Conservation (phyloP, 2,113 vertebrate species). For the Hyperoodon ampullatus region DNA sequence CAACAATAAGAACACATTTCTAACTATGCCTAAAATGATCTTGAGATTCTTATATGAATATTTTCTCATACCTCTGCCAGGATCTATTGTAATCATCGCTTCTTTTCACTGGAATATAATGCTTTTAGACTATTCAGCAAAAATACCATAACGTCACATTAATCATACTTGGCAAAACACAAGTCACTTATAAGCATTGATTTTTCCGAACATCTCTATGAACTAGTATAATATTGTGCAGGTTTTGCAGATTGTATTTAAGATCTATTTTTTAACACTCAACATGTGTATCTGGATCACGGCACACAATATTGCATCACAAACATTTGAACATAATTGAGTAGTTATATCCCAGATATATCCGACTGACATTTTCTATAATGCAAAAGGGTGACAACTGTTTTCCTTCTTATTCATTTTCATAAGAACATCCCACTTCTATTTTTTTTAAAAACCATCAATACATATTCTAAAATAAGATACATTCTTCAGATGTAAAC, state of each 20-base stretch:
- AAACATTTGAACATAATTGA: slow-evolving; percentile 56
- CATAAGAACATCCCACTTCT: slow-evolving; percentile 50
- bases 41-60: slow-evolving; percentile 16
- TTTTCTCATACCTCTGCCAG: slow-evolving; percentile 38
- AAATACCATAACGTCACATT: slow-evolving; percentile 52
- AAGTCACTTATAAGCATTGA: slow-evolving; percentile 45
- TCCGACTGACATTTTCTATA: slow-evolving; percentile 52
- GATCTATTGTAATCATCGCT: slow-evolving; percentile 26
- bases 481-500: slow-evolving; percentile 47
- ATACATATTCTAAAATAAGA: slow-evolving; percentile 68
- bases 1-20: not conserved
- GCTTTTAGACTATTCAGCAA: slow-evolving; percentile 59
- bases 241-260: slow-evolving; percentile 63
- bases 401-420: slow-evolving; percentile 34
- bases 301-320: slow-evolving; percentile 44
- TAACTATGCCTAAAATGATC: not conserved
- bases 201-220: slow-evolving; percentile 43
- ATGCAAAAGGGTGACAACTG: slow-evolving; percentile 49
- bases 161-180: slow-evolving; percentile 60
- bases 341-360: slow-evolving; percentile 17
- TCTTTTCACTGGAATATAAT: slow-evolving; percentile 50
- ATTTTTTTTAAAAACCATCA: slow-evolving; percentile 42
- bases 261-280: slow-evolving; percentile 51
- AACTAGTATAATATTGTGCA: slow-evolving; percentile 44
- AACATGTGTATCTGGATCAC: slow-evolving; percentile 53